Evolutionary conservation across 1,140 invertebrate genomes (phyloP).

Genomic region (Pseudomyrmex gracilis): DNA sequence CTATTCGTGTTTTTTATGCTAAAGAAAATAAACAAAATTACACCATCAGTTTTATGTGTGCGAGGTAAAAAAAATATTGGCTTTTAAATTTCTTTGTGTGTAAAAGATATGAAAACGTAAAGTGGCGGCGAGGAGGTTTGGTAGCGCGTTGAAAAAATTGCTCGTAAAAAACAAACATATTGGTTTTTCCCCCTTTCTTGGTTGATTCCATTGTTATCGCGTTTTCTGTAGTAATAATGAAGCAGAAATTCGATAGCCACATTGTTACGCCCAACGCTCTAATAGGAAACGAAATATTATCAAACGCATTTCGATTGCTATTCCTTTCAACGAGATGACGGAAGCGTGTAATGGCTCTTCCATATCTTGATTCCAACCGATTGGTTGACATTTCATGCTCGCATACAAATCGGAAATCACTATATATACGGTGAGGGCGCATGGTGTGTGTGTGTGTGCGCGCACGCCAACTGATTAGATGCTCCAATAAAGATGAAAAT

Average conservation of each 20-base stretch:
- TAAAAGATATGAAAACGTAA: background rate
- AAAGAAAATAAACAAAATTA: too few species aligned
- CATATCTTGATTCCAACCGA: constrained; percentile 49
- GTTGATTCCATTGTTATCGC: background rate
- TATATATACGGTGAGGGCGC: background rate
- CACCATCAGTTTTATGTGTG: too few species aligned
- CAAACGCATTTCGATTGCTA: constrained; percentile 31
- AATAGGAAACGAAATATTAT: constrained; percentile 33
- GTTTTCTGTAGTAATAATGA: constrained; percentile 8
- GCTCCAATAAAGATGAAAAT: background rate
- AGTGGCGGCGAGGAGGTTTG: background rate
- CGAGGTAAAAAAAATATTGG: too few species aligned
- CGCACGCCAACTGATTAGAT: constrained; percentile 45
- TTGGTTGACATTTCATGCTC: constrained; percentile 25
- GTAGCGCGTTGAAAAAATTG: constrained; percentile 3
- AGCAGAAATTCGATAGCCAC: constrained; percentile 43
- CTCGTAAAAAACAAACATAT: constrained; percentile 41
- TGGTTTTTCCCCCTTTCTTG: background rate
- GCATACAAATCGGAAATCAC: constrained; percentile 33
- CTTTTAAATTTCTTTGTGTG: background rate
- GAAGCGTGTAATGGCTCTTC: background rate
- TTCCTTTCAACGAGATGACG: constrained; percentile 1
- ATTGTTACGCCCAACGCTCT: constrained; percentile 11
- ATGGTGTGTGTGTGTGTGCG: background rate
- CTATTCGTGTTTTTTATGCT: too few species aligned